Percentiles rank a stretch among this genome's conserved stretches.
phyloP scores from a whole-genome alignment of 2,797 vertebrate genomes.

The Halcyon leucocephala region DNA sequence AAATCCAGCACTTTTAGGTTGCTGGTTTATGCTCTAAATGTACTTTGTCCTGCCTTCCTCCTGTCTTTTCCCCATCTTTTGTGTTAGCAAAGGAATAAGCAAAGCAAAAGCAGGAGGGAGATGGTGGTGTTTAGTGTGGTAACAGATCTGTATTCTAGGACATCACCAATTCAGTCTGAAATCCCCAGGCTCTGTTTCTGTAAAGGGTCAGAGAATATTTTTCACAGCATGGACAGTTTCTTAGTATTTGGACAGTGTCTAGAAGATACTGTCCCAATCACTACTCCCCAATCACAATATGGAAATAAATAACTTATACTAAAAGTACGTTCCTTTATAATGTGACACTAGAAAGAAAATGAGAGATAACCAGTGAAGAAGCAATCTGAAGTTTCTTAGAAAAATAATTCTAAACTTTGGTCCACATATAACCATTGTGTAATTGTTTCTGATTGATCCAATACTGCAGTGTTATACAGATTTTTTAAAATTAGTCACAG shows the following conservation, averaged over 20 bases:
- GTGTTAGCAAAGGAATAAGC: background rate
- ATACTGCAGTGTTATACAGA: background rate
- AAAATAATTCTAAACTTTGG: background rate
- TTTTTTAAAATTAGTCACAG: background rate
- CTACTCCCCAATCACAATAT: fast-evolving
- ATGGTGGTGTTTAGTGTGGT: background rate
- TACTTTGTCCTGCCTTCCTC: background rate
- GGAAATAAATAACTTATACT: background rate
- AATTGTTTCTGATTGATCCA: background rate
- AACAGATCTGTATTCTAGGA: background rate
- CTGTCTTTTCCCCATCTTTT: background rate
- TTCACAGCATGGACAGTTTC: background rate
- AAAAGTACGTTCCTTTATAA: background rate
- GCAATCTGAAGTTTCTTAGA: background rate
- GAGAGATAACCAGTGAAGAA: background rate
- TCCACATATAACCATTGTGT: background rate
- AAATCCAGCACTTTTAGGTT: background rate
- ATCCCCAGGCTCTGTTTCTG: background rate
- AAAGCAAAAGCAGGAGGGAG: background rate
- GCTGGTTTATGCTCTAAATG: background rate
- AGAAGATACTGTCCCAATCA: background rate
- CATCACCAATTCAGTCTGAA: background rate
- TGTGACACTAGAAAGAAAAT: background rate
- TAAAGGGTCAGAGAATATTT: background rate
- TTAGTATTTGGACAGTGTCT: background rate